phyloP scores from a whole-genome alignment of 2,113 vertebrate species.

The Callipepla squamata region DNA sequence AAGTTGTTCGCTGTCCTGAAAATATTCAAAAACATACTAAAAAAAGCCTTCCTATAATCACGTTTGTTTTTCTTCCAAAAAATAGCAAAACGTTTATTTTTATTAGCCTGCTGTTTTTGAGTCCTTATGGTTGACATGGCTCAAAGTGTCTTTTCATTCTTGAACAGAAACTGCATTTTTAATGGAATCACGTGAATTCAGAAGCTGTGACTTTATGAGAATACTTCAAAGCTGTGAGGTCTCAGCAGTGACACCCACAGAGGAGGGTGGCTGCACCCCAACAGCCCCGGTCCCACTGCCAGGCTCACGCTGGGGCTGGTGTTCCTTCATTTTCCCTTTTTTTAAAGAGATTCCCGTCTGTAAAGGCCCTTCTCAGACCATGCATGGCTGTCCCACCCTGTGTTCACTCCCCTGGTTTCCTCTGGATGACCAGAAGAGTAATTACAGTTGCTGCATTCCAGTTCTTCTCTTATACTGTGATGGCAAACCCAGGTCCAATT shows the following conservation, averaged over 20 bases:
- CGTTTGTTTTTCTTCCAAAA: background rate
- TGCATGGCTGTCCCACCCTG: background rate
- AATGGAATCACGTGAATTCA: background rate
- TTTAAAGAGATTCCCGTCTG: background rate
- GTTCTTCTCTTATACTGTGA: background rate
- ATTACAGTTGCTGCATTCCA: background rate
- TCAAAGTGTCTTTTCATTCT: background rate
- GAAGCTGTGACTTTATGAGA: background rate
- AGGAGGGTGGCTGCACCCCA: background rate
- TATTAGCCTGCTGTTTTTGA: background rate
- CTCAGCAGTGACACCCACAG: background rate
- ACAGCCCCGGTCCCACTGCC: background rate
- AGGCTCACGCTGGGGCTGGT: background rate
- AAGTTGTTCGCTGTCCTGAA: background rate
- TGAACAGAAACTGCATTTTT: background rate
- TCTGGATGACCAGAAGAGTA: rapidly evolving
- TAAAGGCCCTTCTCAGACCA: background rate
- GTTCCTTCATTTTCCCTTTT: background rate
- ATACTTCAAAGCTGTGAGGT: background rate
- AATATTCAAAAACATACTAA: background rate
- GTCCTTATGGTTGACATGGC: background rate
- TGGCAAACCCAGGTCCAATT: background rate
- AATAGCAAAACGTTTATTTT: background rate
- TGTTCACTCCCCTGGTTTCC: background rate
- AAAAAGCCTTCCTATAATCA: background rate